A percentile compares a stretch with the other conserved stretches of the same genome.
phyloP scores from a whole-genome alignment of 2,797 vertebrate species.

The Syngnathus rostellatus region DNA sequence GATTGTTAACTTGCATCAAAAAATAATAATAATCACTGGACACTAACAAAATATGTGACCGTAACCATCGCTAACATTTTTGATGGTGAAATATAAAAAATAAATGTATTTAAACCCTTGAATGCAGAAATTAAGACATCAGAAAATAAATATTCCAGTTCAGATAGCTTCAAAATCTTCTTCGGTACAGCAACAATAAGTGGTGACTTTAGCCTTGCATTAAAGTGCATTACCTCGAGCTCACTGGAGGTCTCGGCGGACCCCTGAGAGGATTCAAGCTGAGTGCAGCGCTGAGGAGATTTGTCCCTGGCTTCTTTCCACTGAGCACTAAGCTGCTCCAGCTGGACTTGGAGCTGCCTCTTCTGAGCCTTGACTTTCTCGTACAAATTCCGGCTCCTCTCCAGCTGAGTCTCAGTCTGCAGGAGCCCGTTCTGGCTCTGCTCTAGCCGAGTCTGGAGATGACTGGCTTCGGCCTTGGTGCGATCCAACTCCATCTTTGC shows the following conservation, averaged over 20 bases:
- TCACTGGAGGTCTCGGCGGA: slow-evolving; percentile 64
- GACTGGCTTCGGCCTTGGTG: slow-evolving; percentile 8
- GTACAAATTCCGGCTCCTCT: slow-evolving; percentile 29
- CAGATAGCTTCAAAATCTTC: neutral
- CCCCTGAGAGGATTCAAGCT: slow-evolving; percentile 63
- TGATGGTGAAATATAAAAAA: too few relatives aligned
- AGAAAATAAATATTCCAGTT: neutral
- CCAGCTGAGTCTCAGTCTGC: slow-evolving; percentile 39
- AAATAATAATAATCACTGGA: too few relatives aligned
- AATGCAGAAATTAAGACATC: too few relatives aligned
- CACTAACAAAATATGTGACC: too few relatives aligned
- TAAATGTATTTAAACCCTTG: too few relatives aligned
- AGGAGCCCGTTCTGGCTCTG: slow-evolving; percentile 30
- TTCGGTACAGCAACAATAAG: neutral
- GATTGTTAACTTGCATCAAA: too few relatives aligned
- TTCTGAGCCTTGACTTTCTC: slow-evolving; percentile 41
- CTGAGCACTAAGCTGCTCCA: slow-evolving; percentile 61
- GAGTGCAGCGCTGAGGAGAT: slow-evolving; percentile 56
- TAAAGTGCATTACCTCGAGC: slow-evolving; percentile 65
- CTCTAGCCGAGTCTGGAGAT: slow-evolving; percentile 40
- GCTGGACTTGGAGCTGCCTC: slow-evolving; percentile 53
- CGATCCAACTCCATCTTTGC: slow-evolving; percentile 28
- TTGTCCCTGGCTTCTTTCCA: slow-evolving; percentile 32
- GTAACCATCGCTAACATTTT: too few relatives aligned
- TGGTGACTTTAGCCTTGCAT: neutral